phyloP scores from a whole-genome alignment of 2,888 invertebrate genomes.

The Apodemia duryi region DNA sequence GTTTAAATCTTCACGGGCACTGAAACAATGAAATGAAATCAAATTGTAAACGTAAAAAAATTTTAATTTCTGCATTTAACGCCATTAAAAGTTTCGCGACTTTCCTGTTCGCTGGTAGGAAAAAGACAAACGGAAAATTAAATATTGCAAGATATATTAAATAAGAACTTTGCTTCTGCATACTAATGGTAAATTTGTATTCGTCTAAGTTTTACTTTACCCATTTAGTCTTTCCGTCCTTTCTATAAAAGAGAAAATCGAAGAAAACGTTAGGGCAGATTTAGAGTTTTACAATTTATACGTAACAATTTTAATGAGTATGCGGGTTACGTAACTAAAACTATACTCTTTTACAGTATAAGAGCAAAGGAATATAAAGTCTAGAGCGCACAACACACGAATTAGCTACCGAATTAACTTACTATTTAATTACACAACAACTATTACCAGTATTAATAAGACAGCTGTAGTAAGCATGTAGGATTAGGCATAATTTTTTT shows the following conservation, averaged over 20 bases:
- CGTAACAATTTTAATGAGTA: background rate
- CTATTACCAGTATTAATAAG: too few relatives aligned
- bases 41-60: constrained; percentile 27
- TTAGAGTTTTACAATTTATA: background rate
- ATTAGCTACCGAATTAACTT: too few relatives aligned
- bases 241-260: background rate
- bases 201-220: constrained; percentile 49
- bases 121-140: constrained; percentile 65
- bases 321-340: too few relatives aligned
- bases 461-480: too few relatives aligned
- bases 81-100: constrained; percentile 46
- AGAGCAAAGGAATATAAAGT: too few relatives aligned
- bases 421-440: too few relatives aligned
- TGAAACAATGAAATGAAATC: constrained; percentile 1
- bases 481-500: too few relatives aligned
- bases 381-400: too few relatives aligned
- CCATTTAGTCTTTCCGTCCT: background rate
- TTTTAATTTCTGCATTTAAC: constrained; percentile 40
- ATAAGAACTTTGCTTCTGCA: constrained; percentile 76
- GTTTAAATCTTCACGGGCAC: background rate
- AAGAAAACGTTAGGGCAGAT: background rate
- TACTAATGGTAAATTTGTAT: constrained; percentile 76
- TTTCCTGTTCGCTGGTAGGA: constrained; percentile 5
- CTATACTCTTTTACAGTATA: too few relatives aligned
- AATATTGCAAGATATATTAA: constrained; percentile 73